These are phyloP conservation scores for Onychomys torridus DNA, from an alignment of 2,797 vertebrate species.

Conservation along the genomic window DNA sequence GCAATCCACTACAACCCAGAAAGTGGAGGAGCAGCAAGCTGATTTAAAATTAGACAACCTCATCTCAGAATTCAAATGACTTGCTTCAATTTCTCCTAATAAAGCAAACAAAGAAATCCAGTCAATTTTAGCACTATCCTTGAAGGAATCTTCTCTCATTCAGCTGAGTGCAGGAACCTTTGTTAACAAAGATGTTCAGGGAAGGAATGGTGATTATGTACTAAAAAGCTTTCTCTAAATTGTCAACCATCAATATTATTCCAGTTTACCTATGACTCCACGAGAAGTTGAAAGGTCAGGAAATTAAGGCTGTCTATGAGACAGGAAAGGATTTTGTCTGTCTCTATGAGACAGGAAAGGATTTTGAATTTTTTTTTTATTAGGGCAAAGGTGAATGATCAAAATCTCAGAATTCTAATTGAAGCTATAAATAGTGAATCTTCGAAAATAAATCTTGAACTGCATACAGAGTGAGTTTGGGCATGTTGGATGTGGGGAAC, in stretches of 20 bases:
- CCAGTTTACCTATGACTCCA: background rate
- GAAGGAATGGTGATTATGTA: background rate
- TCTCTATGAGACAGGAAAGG: background rate
- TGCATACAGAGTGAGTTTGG: background rate
- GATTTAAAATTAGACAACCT: conserved; percentile 1
- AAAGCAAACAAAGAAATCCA: background rate
- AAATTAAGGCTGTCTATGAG: background rate
- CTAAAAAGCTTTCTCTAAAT: conserved; percentile 16
- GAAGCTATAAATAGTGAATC: conserved; percentile 23
- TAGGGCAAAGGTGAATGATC: background rate
- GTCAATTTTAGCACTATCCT: background rate
- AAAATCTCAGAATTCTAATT: conserved; percentile 31
- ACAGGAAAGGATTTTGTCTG: background rate
- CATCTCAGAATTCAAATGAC: background rate
- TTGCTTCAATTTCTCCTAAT: conserved; percentile 22
- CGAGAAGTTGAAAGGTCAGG: background rate
- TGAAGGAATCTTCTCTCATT: background rate
- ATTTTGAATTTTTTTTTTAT: background rate
- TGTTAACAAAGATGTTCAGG: background rate
- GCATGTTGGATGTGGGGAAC: background rate
- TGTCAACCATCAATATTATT: background rate
- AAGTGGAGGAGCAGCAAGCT: background rate
- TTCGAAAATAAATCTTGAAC: background rate
- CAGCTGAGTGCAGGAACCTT: background rate
- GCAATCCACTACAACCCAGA: background rate